Conservation (phyloP, 2,113 vertebrate species). For the Leiothrix lutea region DNA sequence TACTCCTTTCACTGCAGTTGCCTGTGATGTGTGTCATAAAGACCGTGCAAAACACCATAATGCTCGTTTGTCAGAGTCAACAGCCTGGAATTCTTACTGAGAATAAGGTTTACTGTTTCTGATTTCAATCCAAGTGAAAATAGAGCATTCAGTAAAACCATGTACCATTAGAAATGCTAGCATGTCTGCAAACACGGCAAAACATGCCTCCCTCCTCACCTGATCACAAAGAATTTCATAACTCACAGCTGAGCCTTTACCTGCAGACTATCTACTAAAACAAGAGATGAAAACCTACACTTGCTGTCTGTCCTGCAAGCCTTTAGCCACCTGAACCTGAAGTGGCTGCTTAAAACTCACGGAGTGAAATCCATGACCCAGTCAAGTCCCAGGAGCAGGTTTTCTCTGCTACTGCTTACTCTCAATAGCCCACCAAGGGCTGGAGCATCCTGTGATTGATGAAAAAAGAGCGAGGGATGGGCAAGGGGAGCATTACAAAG, state of each 20-base stretch:
- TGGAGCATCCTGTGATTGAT: not conserved
- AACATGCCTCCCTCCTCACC: not conserved
- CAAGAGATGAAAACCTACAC: not conserved
- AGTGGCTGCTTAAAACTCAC: not conserved
- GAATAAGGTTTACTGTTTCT: not conserved
- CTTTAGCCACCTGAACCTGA: not conserved
- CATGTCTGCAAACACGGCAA: rapidly evolving
- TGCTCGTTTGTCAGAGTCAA: not conserved
- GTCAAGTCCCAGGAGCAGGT: not conserved
- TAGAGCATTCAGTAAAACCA: not conserved
- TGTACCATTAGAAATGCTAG: not conserved
- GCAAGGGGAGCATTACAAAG: not conserved
- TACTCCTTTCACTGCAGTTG: not conserved
- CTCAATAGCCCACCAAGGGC: not conserved
- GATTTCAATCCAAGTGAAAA: not conserved
- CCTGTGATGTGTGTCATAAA: not conserved
- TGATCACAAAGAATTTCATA: not conserved
- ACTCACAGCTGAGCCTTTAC: not conserved
- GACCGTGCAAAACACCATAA: not conserved
- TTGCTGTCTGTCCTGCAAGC: not conserved
- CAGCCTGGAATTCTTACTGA: not conserved
- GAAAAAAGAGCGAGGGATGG: not conserved
- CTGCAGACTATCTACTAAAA: not conserved
- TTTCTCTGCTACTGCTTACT: not conserved
- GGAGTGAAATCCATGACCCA: not conserved